Evolutionary conservation across 2,797 vertebrate species (phyloP), one percentile per base, ranked within the genome.

Genomic region (Urocyon cinereoargenteus): DNA sequence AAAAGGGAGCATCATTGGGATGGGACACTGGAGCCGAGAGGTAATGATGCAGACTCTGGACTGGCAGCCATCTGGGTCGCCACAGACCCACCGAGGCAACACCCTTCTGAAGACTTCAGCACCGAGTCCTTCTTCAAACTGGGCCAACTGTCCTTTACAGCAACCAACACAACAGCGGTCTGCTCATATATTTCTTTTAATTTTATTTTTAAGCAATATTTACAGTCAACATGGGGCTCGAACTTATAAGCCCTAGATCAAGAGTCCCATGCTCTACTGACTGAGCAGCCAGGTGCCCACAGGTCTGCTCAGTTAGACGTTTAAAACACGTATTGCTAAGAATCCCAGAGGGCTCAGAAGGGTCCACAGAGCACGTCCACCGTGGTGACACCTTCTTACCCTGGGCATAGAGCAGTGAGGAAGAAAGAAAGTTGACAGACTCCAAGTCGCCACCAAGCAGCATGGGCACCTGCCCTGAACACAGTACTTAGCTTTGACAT

Each of bases 321-420:
- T 70, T 31, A 36, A 86, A 73, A 45, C 31, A 13, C 19, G 34
- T 81, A 7, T 73, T 89, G 77, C 72, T 75, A n/a, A 84, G 61
- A 73, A 59, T 16, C 36, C 24, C 57, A 14, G 21, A 31, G 13
- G 2, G n/a, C 18, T 77, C 64, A 0, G 5, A 45, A 61, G 15
- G n/a, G 18, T 10, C 3, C 40, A 7, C 24, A 15, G 12, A 31
- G 13, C 3, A 0, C 5, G 19, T 18, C 49, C n/a, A 14, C 26
- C 0, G 12, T 4, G 45, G 28, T 5, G 14, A n/a, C 2, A n/a
- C 68, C 59, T 22, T 53, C 51, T 34, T 28, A 28, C 26, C 62
- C 53, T 57, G 31, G 57, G 24, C 10, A 68, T 21, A 68, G 3
- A 68, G n/a, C n/a, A 21, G n/a, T 68, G n/a, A 68, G 66, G 34